These are phyloP conservation scores for Drosophila carrolli DNA, from an alignment of 1,140 invertebrate species.

Conservation along the genomic window DNA sequence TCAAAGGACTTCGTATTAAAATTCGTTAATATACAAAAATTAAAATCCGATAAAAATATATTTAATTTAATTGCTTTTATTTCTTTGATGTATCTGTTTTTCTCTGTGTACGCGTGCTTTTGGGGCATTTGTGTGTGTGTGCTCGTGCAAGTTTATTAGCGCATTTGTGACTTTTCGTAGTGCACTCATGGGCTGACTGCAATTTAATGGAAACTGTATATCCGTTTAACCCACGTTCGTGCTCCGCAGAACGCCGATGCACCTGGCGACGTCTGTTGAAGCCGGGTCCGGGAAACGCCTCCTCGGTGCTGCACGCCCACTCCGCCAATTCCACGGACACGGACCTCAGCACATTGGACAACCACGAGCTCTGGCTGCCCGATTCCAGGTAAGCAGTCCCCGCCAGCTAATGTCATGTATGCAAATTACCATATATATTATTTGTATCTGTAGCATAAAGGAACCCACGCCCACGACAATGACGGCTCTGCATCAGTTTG, in stretches of 20 bases:
- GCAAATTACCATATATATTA: slow-evolving; percentile 11
- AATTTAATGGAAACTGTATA: slow-evolving; percentile 23
- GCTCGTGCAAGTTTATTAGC: slow-evolving; percentile 57
- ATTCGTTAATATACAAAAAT: too few species aligned
- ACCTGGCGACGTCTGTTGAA: slow-evolving; percentile 88
- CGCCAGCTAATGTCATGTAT: too few species aligned
- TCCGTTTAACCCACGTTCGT: slow-evolving; percentile 19
- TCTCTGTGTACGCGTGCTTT: background rate
- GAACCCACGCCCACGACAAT: slow-evolving; percentile 92
- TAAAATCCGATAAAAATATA: too few species aligned
- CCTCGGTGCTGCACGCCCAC: slow-evolving; percentile 88
- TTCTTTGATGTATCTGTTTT: too few species aligned
- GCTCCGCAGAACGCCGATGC: slow-evolving; percentile 86
- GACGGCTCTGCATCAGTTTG: slow-evolving; percentile 92
- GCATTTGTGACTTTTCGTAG: slow-evolving; percentile 49
- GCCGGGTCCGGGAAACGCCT: slow-evolving; percentile 79
- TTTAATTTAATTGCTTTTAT: too few species aligned
- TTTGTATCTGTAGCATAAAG: slow-evolving; percentile 62
- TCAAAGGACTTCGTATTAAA: too few species aligned
- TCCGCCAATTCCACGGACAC: slow-evolving; percentile 92
- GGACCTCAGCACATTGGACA: slow-evolving; percentile 91
- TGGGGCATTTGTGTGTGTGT: background rate
- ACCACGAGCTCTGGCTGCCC: slow-evolving; percentile 92
- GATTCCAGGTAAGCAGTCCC: slow-evolving; percentile 87
- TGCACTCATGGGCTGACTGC: slow-evolving; percentile 23